Conservation (phyloP, 1,140 invertebrate species). For the Drosophila simulans region DNA sequence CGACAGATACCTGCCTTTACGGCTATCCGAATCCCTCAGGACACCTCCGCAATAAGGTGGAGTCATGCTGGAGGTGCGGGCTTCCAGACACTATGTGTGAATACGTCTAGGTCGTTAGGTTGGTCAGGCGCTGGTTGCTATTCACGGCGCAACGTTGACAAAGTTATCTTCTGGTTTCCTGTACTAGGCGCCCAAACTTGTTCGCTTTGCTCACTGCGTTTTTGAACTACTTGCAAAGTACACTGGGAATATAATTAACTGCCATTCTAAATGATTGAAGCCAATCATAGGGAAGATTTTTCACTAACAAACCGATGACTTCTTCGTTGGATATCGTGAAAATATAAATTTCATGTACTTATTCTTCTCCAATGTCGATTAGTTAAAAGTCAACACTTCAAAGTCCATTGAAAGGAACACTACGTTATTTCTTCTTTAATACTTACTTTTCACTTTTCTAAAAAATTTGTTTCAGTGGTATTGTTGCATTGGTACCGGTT, state of each 20-base stretch:
- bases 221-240: constrained; percentile 25
- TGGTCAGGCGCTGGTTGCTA: constrained; percentile 1
- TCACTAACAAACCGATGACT: neutral
- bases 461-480: constrained; percentile 6
- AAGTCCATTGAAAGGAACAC: too few relatives aligned
- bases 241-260: neutral
- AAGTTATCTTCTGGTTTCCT: constrained; percentile 47
- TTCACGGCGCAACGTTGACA: constrained; percentile 57
- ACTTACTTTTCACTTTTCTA: neutral
- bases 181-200: constrained; percentile 39
- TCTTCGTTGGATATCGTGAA: too few relatives aligned
- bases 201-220: constrained; percentile 26
- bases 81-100: constrained; percentile 8
- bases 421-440: too few relatives aligned
- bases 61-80: neutral
- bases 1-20: constrained; percentile 44
- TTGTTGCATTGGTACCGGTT: constrained; percentile 56
- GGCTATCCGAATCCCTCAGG: constrained; percentile 26
- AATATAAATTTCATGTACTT: too few relatives aligned
- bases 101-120: constrained; percentile 37
- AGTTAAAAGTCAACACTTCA: too few relatives aligned
- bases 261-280: too few relatives aligned
- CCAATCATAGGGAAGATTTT: too few relatives aligned
- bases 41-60: neutral
- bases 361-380: too few relatives aligned